A percentile compares a stretch with the other conserved stretches of the same genome.
Conservation (phyloP, 2,888 invertebrate genomes). For the Apeira syringaria region DNA sequence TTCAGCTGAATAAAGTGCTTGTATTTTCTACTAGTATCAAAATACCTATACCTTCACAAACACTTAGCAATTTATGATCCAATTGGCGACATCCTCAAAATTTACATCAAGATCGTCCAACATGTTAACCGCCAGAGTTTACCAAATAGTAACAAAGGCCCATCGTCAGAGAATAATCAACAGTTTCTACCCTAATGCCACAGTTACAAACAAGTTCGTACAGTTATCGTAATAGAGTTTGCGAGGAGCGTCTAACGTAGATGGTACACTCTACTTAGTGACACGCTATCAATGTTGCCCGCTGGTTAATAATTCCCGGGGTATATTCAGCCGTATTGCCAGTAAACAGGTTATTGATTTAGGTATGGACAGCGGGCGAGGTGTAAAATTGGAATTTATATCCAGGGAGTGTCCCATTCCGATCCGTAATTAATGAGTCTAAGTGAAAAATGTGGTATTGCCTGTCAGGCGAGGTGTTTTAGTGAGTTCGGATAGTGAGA, state of each 20-base stretch:
- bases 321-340: conserved; percentile 24
- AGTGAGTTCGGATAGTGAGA: not conserved
- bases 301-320: conserved; percentile 36
- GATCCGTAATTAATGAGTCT: conserved; percentile 32
- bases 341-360: conserved; percentile 42
- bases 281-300: conserved; percentile 16
- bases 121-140: conserved; percentile 9
- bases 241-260: conserved; percentile 14
- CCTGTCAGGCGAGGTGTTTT: conserved; percentile 7
- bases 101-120: conserved; percentile 14
- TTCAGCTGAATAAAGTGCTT: too few species aligned
- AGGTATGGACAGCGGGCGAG: conserved; percentile 29
- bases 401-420: conserved; percentile 26
- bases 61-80: conserved; percentile 12
- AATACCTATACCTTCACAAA: not conserved
- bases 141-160: not conserved
- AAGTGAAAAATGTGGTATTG: conserved; percentile 32
- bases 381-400: conserved; percentile 33
- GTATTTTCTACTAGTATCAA: too few species aligned
- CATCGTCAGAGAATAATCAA: not conserved
- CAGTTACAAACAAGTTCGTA: not conserved
- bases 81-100: conserved; percentile 13
- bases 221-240: conserved; percentile 18
- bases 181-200: not conserved
- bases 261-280: conserved; percentile 26